Percentiles rank a stretch among this genome's conserved stretches.
These are phyloP conservation scores for Ecliptopera silaceata DNA, from an alignment of 2,888 invertebrate species.

Conservation along the genomic window DNA sequence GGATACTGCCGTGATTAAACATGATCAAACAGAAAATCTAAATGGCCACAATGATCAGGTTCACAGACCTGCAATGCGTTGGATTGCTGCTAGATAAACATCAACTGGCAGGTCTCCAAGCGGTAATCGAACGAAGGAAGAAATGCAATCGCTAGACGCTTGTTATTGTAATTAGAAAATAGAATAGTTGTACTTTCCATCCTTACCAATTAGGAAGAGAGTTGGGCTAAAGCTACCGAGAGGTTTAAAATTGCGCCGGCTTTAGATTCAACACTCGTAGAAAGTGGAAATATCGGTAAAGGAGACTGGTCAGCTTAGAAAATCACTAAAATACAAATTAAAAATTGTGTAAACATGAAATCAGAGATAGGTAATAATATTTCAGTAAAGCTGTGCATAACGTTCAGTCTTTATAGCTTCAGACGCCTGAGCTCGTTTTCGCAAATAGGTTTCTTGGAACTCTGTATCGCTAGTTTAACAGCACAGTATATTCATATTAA, in stretches of 20 bases:
- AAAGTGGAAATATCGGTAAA: too few species aligned
- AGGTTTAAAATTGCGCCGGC: too few species aligned
- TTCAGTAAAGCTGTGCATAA: slow-evolving; percentile 5
- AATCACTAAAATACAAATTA: background rate
- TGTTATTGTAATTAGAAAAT: slow-evolving; percentile 31
- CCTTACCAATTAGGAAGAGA: background rate
- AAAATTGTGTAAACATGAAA: background rate
- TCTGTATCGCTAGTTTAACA: slow-evolving; percentile 13
- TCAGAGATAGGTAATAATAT: background rate
- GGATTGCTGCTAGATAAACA: slow-evolving; percentile 49
- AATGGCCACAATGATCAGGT: slow-evolving; percentile 38
- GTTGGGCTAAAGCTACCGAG: too few species aligned
- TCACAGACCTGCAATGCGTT: slow-evolving; percentile 52
- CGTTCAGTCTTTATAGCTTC: slow-evolving; percentile 11
- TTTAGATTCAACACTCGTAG: too few species aligned
- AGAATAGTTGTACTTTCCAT: background rate
- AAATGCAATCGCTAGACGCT: slow-evolving; percentile 36
- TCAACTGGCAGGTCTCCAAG: slow-evolving; percentile 52
- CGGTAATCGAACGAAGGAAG: slow-evolving; percentile 49
- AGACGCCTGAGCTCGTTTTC: slow-evolving; percentile 13
- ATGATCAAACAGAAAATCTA: background rate
- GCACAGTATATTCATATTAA: slow-evolving; percentile 22
- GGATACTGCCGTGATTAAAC: background rate
- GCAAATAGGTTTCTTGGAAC: slow-evolving; percentile 23
- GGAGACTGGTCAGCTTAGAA: too few species aligned